Evolutionary conservation across 2,888 invertebrate species (phyloP).

Genomic region (Bellardia bayeri): DNA sequence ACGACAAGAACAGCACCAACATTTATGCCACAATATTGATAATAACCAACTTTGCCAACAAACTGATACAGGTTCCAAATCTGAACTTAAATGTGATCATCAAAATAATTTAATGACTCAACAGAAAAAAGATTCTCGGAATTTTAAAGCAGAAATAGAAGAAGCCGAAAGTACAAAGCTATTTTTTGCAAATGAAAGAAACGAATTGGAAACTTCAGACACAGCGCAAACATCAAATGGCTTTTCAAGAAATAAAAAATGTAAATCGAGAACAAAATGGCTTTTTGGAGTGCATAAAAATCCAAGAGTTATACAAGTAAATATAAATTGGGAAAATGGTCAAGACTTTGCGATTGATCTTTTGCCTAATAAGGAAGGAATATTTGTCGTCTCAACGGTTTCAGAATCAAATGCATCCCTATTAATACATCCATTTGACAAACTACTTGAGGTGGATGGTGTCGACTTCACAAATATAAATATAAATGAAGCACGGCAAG

Average conservation of each 20-base stretch:
- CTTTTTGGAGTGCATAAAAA: constrained; percentile 83
- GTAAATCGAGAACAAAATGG: constrained; percentile 79
- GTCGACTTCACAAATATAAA: constrained; percentile 82
- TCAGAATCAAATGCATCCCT: constrained; percentile 80
- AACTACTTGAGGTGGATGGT: constrained; percentile 83
- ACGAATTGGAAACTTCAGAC: constrained; percentile 50
- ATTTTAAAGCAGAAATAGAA: constrained; percentile 12
- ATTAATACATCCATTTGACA: constrained; percentile 80
- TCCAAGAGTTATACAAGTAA: constrained; percentile 83
- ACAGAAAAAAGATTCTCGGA: neutral
- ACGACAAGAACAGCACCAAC: constrained; percentile 74
- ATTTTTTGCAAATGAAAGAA: neutral
- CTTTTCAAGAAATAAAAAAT: constrained; percentile 74
- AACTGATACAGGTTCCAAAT: neutral
- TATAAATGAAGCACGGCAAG: constrained; percentile 80
- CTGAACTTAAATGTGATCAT: constrained; percentile 73
- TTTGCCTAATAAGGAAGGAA: constrained; percentile 81
- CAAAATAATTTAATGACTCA: constrained; percentile 76
- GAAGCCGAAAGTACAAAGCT: neutral
- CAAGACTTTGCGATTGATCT: constrained; percentile 81
- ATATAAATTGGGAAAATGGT: constrained; percentile 80
- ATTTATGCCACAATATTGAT: constrained; percentile 73
- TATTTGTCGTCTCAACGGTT: constrained; percentile 80
- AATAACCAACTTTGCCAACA: neutral
- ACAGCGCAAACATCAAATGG: constrained; percentile 58